Percentiles rank a stretch among this genome's conserved stretches.
Evolutionary conservation across 2,888 invertebrate species (phyloP).

Genomic region (Lithophane semibrunnea): DNA sequence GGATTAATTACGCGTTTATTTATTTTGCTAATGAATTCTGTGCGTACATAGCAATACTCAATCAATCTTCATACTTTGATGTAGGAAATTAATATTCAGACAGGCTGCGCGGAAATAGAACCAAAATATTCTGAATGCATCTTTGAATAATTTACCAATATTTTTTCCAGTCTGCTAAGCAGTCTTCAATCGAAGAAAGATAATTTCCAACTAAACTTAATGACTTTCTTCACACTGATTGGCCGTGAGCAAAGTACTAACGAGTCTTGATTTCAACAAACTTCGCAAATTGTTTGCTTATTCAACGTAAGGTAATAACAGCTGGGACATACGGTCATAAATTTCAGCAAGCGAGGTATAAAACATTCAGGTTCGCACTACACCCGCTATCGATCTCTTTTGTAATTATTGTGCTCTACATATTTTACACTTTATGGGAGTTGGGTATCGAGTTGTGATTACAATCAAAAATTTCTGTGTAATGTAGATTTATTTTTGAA

Average conservation of each 20-base stretch:
- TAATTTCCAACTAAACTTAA: constrained; percentile 73
- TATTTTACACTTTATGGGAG: constrained; percentile 62
- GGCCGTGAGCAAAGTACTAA: constrained; percentile 75
- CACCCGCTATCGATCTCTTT: constrained; percentile 58
- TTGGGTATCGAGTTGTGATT: constrained; percentile 58
- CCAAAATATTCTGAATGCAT: constrained; percentile 44
- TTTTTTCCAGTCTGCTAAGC: constrained; percentile 56
- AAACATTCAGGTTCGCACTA: constrained; percentile 59
- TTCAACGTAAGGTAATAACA: constrained; percentile 70
- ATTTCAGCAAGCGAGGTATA: constrained; percentile 58
- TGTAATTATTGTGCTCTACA: constrained; percentile 64
- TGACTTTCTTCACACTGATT: constrained; percentile 76
- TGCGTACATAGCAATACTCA: constrained; percentile 33
- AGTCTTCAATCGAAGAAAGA: constrained; percentile 52
- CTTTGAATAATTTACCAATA: constrained; percentile 48
- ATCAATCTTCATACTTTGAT: constrained; percentile 36
- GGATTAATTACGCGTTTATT: constrained; percentile 52
- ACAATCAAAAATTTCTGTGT: constrained; percentile 54
- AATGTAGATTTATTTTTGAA: constrained; percentile 55
- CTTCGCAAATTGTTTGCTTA: constrained; percentile 76
- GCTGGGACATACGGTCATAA: constrained; percentile 65
- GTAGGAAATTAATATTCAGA: constrained; percentile 41
- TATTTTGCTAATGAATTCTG: constrained; percentile 36
- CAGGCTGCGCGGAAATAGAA: constrained; percentile 19
- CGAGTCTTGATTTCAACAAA: constrained; percentile 75